Percentiles rank a stretch among this genome's conserved stretches.
phyloP scores from a whole-genome alignment of 2,888 invertebrate genomes.

The Lutraria lutraria region DNA sequence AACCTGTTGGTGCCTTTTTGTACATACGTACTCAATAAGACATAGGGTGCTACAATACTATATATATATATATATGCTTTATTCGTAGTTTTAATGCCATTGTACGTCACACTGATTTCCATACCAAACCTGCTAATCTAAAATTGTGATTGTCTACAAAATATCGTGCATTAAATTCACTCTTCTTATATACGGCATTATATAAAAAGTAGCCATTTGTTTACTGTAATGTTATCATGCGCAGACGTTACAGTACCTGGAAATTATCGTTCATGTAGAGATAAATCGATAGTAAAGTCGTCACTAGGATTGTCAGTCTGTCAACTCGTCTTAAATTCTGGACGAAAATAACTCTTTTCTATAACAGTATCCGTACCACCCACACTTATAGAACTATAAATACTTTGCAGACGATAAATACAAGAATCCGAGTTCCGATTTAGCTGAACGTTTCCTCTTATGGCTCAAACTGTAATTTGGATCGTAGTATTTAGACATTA shows the following conservation, averaged over 20 bases:
- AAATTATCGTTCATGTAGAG: background rate
- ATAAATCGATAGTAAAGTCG: conserved; percentile 11
- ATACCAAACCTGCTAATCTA: too few species aligned
- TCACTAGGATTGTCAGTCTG: background rate
- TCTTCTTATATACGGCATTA: too few species aligned
- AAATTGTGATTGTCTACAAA: too few species aligned
- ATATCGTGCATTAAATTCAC: too few species aligned
- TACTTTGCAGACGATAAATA: conserved; percentile 18
- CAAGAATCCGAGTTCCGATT: background rate
- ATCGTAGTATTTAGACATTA: background rate
- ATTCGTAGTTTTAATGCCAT: too few species aligned
- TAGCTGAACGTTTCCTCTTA: background rate
- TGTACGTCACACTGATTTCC: too few species aligned
- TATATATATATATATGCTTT: too few species aligned
- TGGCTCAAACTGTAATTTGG: background rate
- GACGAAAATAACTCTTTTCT: conserved; percentile 14
- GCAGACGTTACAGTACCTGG: conserved; percentile 7
- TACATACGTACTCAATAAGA: too few species aligned
- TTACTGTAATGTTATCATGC: background rate
- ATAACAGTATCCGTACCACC: background rate
- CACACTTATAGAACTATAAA: background rate
- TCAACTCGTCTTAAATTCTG: background rate
- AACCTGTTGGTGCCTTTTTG: too few species aligned
- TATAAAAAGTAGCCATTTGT: background rate
- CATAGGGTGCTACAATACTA: too few species aligned